Conservation (phyloP, 1,140 invertebrate species). For the Bursaphelenchus mucronatus region DNA sequence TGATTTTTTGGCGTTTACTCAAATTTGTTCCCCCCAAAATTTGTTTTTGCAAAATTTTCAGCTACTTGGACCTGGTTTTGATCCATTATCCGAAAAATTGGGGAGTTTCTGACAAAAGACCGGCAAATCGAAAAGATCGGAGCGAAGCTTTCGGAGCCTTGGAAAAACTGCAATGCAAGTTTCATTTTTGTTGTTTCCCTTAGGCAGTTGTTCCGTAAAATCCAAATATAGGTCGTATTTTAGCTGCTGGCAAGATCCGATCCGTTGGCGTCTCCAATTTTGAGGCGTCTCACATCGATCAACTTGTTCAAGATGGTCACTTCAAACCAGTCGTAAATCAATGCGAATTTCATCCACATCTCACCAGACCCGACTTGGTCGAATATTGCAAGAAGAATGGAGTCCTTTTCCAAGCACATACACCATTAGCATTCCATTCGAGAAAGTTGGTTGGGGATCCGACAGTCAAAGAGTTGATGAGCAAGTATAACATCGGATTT, state of each 20-base stretch:
- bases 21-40: too few species aligned
- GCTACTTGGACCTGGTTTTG: slow-evolving; percentile 41
- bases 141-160: slow-evolving; percentile 24
- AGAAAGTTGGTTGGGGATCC: slow-evolving; percentile 34
- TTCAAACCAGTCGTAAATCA: slow-evolving; percentile 74
- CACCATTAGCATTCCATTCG: slow-evolving; percentile 34
- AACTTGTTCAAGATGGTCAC: slow-evolving; percentile 67
- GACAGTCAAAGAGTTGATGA: slow-evolving; percentile 36
- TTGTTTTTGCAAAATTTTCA: slow-evolving; percentile 19
- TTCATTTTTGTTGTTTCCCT: neutral
- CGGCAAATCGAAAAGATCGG: slow-evolving; percentile 32
- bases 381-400: slow-evolving; percentile 61
- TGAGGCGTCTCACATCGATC: slow-evolving; percentile 70
- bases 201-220: too few species aligned
- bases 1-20: too few species aligned
- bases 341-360: slow-evolving; percentile 63
- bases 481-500: slow-evolving; percentile 43
- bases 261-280: slow-evolving; percentile 81
- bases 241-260: slow-evolving; percentile 63
- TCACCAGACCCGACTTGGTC: slow-evolving; percentile 58
- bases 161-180: slow-evolving; percentile 29
- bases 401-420: slow-evolving; percentile 62
- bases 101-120: slow-evolving; percentile 30
- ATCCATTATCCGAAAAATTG: slow-evolving; percentile 43
- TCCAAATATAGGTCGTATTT: neutral